These are phyloP conservation scores for Neoarius graeffei DNA, from an alignment of 2,113 vertebrate species.

Conservation along the genomic window DNA sequence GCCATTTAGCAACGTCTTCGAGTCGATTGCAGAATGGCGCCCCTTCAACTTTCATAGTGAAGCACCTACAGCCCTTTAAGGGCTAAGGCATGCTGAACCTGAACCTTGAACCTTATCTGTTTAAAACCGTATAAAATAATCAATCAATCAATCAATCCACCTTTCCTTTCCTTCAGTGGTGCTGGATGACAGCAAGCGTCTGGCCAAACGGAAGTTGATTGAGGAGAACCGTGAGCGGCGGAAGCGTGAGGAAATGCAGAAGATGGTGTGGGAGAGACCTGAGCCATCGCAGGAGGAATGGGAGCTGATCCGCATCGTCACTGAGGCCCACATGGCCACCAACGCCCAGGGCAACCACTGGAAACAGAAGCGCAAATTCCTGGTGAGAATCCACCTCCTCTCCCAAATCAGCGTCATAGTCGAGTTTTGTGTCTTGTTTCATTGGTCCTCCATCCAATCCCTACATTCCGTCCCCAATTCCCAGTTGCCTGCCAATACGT, in stretches of 20 bases:
- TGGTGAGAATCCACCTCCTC: constrained; percentile 77
- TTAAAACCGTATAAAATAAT: not conserved
- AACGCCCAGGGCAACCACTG: constrained; percentile 98
- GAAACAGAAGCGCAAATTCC: constrained; percentile 98
- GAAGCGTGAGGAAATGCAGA: constrained; percentile 87
- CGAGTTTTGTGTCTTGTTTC: not conserved
- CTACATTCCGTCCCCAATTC: not conserved
- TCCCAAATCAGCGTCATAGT: constrained; percentile 34
- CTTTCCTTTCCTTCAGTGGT: constrained; percentile 80
- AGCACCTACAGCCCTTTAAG: too few species aligned
- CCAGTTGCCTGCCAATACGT: not conserved
- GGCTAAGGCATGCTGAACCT: too few species aligned
- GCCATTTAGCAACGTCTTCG: too few species aligned
- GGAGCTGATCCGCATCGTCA: constrained; percentile 94
- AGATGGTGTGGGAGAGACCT: constrained; percentile 85
- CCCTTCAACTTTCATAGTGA: too few species aligned
- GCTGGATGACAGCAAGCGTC: constrained; percentile 91
- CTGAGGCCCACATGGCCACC: constrained; percentile 93
- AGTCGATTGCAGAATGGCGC: too few species aligned
- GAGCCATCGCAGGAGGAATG: constrained; percentile 94
- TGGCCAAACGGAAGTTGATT: constrained; percentile 95
- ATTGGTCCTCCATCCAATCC: not conserved
- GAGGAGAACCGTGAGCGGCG: constrained; percentile 95
- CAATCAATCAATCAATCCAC: not conserved
- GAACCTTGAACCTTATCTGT: not conserved